These are phyloP conservation scores for Takifugu rubripes DNA, from an alignment of 2,797 vertebrate genomes.

Conservation along the genomic window DNA sequence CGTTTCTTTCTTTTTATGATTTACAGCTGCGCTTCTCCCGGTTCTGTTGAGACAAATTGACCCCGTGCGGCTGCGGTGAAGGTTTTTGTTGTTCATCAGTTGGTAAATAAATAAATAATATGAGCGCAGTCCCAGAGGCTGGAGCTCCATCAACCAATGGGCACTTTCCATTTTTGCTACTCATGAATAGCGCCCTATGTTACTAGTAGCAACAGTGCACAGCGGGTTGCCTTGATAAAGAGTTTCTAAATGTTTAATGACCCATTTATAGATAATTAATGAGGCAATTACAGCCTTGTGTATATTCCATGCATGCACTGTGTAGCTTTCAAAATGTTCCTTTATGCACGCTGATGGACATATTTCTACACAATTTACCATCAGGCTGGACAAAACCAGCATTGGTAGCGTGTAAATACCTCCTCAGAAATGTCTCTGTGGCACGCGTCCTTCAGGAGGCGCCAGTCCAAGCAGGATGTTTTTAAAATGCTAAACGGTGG, in stretches of 20 bases:
- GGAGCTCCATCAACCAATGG: conserved; percentile 41
- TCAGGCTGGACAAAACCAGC: conserved; percentile 25
- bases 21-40: conserved; percentile 16
- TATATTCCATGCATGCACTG: conserved; percentile 58
- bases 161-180: conserved; percentile 43
- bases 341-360: conserved; percentile 54
- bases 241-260: conserved; percentile 63
- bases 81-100: conserved; percentile 40
- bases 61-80: conserved; percentile 13
- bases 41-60: conserved; percentile 39
- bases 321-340: conserved; percentile 38
- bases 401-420: conserved; percentile 57
- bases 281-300: conserved; percentile 64
- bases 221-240: conserved; percentile 56
- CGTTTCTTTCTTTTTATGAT: conserved; percentile 37
- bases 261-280: conserved; percentile 69
- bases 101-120: conserved; percentile 38
- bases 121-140: conserved; percentile 29
- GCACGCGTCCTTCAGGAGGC: conserved; percentile 54
- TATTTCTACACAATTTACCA: conserved; percentile 46
- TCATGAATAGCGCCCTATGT: conserved; percentile 48
- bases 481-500: conserved; percentile 46
- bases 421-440: conserved; percentile 53
- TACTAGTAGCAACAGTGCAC: conserved; percentile 20
- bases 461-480: conserved; percentile 45